Percentiles rank a stretch among this genome's conserved stretches.
Conservation (phyloP, 2,888 invertebrate species). For the Hemistola chrysoprasaria region DNA sequence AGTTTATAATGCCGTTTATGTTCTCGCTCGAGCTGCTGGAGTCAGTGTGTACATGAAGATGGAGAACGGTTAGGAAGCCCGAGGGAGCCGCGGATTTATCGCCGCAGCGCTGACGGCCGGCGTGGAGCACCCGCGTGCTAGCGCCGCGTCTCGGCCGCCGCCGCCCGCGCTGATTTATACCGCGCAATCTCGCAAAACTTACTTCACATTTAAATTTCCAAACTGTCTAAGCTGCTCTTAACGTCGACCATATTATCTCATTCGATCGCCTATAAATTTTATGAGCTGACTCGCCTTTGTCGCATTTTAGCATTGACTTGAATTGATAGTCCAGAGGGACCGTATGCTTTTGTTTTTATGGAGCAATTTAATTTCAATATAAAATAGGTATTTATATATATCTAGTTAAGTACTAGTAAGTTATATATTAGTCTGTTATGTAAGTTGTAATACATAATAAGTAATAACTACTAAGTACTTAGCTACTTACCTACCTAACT, state of each 20-base stretch:
- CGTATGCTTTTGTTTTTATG: constrained; percentile 57
- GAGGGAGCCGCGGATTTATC: constrained; percentile 78
- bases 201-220: constrained; percentile 83
- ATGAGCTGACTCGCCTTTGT: constrained; percentile 78
- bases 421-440: too few species aligned
- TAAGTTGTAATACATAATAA: constrained; percentile 20
- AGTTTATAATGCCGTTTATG: constrained; percentile 15
- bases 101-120: constrained; percentile 61
- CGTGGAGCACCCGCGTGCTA: constrained; percentile 43
- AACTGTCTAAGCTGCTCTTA: constrained; percentile 82
- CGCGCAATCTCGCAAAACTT: constrained; percentile 82
- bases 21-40: constrained; percentile 18
- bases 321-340: constrained; percentile 69
- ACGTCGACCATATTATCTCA: constrained; percentile 82
- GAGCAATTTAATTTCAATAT: constrained; percentile 18
- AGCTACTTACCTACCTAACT: constrained; percentile 50
- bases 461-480: constrained; percentile 41
- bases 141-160: constrained; percentile 40
- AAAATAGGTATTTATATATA: constrained; percentile 6
- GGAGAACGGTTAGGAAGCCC: constrained; percentile 72
- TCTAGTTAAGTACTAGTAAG: neutral
- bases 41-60: constrained; percentile 57
- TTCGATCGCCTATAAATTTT: constrained; percentile 82
- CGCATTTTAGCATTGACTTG: constrained; percentile 69
- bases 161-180: constrained; percentile 76